These are phyloP conservation scores for Mobula birostris DNA, from an alignment of 2,113 vertebrate genomes.

Conservation along the genomic window DNA sequence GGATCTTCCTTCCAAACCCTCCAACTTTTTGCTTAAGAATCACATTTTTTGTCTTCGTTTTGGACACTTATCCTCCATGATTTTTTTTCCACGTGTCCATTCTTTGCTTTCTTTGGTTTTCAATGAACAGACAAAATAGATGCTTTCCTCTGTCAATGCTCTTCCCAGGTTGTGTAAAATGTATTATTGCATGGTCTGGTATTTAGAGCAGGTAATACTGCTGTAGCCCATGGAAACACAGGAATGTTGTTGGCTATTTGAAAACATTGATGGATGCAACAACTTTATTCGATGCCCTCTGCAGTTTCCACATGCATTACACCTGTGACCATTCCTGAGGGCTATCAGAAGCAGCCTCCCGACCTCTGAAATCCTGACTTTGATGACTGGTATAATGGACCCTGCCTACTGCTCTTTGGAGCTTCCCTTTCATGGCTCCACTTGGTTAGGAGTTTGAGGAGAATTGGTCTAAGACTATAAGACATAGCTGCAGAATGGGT, in stretches of 20 bases:
- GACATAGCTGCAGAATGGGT: too few relatives aligned
- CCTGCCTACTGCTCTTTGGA: background rate
- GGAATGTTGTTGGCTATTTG: background rate
- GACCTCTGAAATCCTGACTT: background rate
- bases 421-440: background rate
- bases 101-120: background rate
- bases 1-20: too few relatives aligned
- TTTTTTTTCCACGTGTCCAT: background rate
- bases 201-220: background rate
- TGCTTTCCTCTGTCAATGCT: background rate
- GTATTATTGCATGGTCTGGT: background rate
- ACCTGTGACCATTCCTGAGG: background rate
- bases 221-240: background rate
- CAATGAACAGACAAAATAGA: background rate
- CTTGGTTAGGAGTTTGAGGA: too few relatives aligned
- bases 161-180: background rate
- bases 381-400: background rate
- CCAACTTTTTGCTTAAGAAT: too few relatives aligned
- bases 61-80: background rate
- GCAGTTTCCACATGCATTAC: background rate
- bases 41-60: background rate
- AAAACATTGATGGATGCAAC: background rate
- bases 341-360: background rate
- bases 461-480: too few relatives aligned
- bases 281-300: background rate